These are phyloP conservation scores for Xenopus petersii DNA, from an alignment of 2,797 vertebrate genomes.

Conservation along the genomic window DNA sequence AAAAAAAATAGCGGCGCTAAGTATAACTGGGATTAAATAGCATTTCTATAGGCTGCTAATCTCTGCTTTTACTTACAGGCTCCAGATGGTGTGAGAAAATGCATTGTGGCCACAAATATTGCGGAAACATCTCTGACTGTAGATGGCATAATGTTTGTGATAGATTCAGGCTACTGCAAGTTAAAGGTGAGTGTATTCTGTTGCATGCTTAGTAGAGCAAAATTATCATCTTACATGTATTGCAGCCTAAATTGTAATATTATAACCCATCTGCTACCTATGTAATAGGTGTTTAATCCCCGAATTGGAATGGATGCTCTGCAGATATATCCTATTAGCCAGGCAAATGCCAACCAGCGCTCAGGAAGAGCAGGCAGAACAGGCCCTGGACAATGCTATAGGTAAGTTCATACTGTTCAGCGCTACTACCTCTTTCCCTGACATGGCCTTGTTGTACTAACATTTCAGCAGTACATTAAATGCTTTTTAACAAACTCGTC, in stretches of 20 bases:
- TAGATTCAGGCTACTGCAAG: conserved; percentile 97
- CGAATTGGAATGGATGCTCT: conserved; percentile 98
- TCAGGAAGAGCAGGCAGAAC: conserved; percentile 93
- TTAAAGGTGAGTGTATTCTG: conserved; percentile 75
- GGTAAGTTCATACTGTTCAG: conserved; percentile 63
- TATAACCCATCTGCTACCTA: too few species aligned
- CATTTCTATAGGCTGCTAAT: not conserved
- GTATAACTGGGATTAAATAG: not conserved
- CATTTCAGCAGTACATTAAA: not conserved
- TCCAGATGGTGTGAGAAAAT: conserved; percentile 95
- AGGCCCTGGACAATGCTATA: conserved; percentile 96
- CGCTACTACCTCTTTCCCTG: too few species aligned
- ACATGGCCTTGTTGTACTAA: too few species aligned
- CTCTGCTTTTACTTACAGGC: conserved; percentile 67
- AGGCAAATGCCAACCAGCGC: conserved; percentile 96
- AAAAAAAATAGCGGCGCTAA: too few species aligned
- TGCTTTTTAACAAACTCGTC: not conserved
- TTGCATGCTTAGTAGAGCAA: not conserved
- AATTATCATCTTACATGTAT: too few species aligned
- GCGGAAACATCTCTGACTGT: conserved; percentile 97
- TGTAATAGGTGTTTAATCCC: conserved; percentile 90
- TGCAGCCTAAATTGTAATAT: too few species aligned
- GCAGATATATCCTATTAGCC: conserved; percentile 97
- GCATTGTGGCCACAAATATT: conserved; percentile 97
- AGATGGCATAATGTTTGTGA: conserved; percentile 98